Base-by-base conservation (phyloP, 2,888 invertebrate genomes). In the Antitype chi region DNA sequence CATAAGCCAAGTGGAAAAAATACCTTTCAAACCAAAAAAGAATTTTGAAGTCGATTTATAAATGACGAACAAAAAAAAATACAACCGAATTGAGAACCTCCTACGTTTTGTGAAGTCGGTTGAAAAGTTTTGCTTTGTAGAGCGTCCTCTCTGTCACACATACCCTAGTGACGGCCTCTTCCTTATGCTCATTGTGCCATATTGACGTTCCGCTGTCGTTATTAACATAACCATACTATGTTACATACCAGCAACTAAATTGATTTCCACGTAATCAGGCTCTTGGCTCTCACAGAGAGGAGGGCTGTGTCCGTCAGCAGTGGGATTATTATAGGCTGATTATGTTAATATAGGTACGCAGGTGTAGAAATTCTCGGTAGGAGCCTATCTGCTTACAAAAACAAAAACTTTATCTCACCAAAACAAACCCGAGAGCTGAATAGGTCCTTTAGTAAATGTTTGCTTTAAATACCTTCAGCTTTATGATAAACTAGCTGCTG, bases 401-500 rank as follows among this genome's bases (percentile, higher is more conserved):
- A 82, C 20, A 53, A 53, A 66, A 60, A 66, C 32, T 66, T 66
- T 49, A 57, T 49, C 60, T 28, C 6, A 78, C 15, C 15, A 15
- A 66, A 75, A 75, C 64, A 78, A 66, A 81, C 15, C 25, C 25
- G 13, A 57, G 52, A 53, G 23, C 23, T 47, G 55, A 32, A 38
- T 38, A 64, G 28, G 49, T 53, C 25, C 17, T 55, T 49, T 15
- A 49, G 32, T 32, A 57, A 53, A 80, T 59, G 53, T 78, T 70
- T 71, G 47, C 32, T 38, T 28, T 78, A 69, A 23, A 68, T 49
- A 25, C 49, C n/a, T 25, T 23, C 32, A 20, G 38, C 23, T 60
- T 32, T 67, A n/a, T 23, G 11, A 60, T 28, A 32, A 47, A 47
- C 43, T 47, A 47, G 43, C 43, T 47, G 43, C 43, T 47, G 43